phyloP scores from a whole-genome alignment of 2,113 vertebrate genomes.

The Nycticorax nycticorax region DNA sequence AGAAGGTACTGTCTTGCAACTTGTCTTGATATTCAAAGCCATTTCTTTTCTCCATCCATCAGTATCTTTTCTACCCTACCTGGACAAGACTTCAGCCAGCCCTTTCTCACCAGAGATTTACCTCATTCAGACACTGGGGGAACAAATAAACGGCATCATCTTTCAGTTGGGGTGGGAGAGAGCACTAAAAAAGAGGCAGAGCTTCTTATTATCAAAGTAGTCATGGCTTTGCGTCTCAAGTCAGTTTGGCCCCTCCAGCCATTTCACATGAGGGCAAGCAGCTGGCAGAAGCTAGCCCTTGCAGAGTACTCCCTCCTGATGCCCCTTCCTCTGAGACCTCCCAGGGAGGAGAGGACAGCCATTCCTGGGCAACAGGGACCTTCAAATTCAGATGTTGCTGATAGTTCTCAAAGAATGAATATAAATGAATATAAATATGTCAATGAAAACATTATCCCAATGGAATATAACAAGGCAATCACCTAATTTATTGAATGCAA shows the following conservation, averaged over 20 bases:
- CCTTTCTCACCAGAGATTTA: not conserved
- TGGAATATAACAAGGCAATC: not conserved
- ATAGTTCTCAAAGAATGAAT: not conserved
- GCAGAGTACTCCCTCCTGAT: not conserved
- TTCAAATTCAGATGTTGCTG: not conserved
- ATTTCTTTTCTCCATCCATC: not conserved
- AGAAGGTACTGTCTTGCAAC: not conserved
- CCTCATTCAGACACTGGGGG: not conserved
- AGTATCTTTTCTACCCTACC: not conserved
- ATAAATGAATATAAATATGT: not conserved
- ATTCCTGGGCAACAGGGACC: not conserved
- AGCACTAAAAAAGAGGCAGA: not conserved
- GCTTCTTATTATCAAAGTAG: not conserved
- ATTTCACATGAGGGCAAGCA: not conserved
- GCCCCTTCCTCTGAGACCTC: not conserved
- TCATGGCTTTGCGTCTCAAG: not conserved
- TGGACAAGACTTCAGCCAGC: not conserved
- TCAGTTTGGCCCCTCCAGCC: not conserved
- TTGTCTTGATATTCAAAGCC: not conserved
- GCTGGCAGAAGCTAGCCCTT: not conserved
- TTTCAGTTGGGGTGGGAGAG: rapidly evolving
- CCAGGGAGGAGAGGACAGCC: not conserved
- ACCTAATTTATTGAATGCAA: not conserved
- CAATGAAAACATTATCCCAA: not conserved
- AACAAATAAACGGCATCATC: not conserved